phyloP scores from a whole-genome alignment of 2,113 vertebrate species.

The Gorilla gorilla region DNA sequence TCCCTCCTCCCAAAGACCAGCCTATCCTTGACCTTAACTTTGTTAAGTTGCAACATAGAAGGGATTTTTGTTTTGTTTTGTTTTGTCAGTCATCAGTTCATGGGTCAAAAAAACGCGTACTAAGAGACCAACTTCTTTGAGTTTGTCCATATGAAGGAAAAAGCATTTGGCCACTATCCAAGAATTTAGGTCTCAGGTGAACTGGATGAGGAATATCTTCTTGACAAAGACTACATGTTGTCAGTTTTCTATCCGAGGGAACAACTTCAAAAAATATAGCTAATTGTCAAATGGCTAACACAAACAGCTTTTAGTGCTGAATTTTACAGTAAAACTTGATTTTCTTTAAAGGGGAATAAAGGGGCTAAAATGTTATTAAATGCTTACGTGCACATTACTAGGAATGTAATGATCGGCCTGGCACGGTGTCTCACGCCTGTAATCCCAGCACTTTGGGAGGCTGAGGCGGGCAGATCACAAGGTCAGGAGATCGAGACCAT shows the following conservation, averaged over 20 bases:
- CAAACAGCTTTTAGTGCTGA: background rate
- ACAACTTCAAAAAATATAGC: background rate
- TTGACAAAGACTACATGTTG: background rate
- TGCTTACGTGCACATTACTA: background rate
- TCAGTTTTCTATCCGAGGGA: background rate
- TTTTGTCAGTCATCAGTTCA: background rate
- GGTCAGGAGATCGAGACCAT: too few species aligned
- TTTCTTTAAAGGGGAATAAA: slow-evolving; percentile 26
- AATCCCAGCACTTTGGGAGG: too few species aligned
- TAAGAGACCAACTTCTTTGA: background rate
- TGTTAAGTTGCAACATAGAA: background rate
- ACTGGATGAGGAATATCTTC: background rate
- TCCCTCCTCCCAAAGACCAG: background rate
- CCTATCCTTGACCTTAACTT: background rate
- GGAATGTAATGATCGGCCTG: background rate
- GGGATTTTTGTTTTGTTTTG: background rate
- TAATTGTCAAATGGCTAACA: background rate
- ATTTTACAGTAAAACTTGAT: background rate
- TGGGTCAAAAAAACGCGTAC: background rate
- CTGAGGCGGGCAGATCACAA: too few species aligned
- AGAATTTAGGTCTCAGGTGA: background rate
- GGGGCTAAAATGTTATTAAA: background rate
- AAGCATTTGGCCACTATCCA: background rate
- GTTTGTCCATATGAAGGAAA: background rate
- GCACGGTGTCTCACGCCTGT: too few species aligned